These are phyloP conservation scores for Trachurus trachurus DNA, from an alignment of 2,797 vertebrate species.

Conservation along the genomic window DNA sequence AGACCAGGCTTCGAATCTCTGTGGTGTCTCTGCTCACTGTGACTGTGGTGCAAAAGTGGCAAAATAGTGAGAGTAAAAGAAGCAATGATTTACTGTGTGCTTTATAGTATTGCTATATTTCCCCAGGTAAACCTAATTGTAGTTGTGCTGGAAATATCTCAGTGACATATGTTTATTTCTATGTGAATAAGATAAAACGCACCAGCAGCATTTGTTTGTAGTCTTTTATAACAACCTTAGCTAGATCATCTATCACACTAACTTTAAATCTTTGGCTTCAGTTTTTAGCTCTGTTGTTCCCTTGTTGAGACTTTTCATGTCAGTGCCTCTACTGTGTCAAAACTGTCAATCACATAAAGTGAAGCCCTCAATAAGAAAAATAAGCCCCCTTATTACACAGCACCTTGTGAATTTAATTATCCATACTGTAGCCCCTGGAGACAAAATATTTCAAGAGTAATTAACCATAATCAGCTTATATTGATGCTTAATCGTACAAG, in stretches of 20 bases:
- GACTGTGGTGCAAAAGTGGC: background rate
- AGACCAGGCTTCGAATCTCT: background rate
- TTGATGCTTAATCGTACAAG: slow-evolving; percentile 35
- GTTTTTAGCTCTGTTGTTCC: background rate
- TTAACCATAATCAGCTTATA: slow-evolving; percentile 54
- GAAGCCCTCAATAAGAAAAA: slow-evolving; percentile 7
- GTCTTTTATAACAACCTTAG: background rate
- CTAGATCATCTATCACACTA: background rate
- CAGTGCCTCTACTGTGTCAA: background rate
- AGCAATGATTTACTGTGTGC: too few species aligned
- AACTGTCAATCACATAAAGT: background rate
- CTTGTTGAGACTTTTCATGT: background rate
- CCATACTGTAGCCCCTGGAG: slow-evolving; percentile 9
- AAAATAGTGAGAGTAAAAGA: background rate
- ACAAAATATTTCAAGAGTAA: slow-evolving; percentile 40
- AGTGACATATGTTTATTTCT: slow-evolving; percentile 3
- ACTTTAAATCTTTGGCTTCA: background rate
- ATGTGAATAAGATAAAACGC: too few species aligned
- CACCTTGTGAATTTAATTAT: slow-evolving; percentile 8
- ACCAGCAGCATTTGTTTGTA: background rate
- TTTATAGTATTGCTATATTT: slow-evolving; percentile 6
- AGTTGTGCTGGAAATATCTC: background rate
- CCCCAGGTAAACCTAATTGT: background rate
- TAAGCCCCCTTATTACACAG: slow-evolving; percentile 3
- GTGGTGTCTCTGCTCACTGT: background rate